Conservation (phyloP, 2,113 vertebrate species). For the Salvator merianae region DNA sequence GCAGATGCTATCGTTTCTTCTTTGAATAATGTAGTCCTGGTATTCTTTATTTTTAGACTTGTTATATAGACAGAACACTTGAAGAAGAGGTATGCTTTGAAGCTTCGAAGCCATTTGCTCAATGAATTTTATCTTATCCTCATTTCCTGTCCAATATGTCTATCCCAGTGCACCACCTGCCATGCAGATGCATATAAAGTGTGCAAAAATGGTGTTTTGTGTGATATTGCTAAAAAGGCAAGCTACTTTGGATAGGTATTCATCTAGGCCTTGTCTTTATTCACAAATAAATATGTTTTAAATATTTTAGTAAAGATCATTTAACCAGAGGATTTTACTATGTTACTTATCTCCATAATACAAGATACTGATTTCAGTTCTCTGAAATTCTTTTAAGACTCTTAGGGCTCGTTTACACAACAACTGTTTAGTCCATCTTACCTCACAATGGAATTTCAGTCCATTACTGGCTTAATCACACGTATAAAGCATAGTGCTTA, state of each 20-base stretch:
- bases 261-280: not conserved
- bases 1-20: slow-evolving; percentile 18
- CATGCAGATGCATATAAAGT: slow-evolving; percentile 11
- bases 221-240: slow-evolving; percentile 7
- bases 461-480: not conserved
- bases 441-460: not conserved
- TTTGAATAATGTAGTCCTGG: slow-evolving; percentile 14
- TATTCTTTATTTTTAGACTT: slow-evolving; percentile 33
- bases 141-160: not conserved
- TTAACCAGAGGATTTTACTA: slow-evolving; percentile 17
- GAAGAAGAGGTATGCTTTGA: slow-evolving; percentile 23
- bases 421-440: not conserved
- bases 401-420: not conserved
- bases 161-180: not conserved
- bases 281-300: not conserved
- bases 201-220: not conserved
- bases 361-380: not conserved
- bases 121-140: slow-evolving; percentile 24
- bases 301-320: not conserved
- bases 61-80: slow-evolving; percentile 16
- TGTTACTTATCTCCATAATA: not conserved
- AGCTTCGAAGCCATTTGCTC: slow-evolving; percentile 4
- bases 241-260: slow-evolving; percentile 14
- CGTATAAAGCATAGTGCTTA: no score
- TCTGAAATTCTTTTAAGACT: not conserved